Percentiles rank a stretch among this genome's conserved stretches.
These are phyloP conservation scores for Dinomys branickii DNA, from an alignment of 2,113 vertebrate species.

Conservation along the genomic window DNA sequence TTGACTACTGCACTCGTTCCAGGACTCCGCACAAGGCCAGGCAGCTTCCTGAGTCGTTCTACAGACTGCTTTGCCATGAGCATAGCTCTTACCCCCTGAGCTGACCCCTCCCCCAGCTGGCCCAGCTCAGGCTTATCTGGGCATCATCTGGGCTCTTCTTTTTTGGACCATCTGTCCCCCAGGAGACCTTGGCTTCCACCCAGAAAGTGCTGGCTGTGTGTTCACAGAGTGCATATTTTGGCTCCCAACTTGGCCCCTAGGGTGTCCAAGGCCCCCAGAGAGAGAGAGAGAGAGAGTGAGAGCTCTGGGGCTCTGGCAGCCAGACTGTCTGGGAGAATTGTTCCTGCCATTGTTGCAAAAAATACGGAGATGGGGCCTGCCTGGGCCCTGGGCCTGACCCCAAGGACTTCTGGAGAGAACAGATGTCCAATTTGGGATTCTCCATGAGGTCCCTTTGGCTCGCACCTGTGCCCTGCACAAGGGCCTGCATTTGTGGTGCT, in stretches of 20 bases:
- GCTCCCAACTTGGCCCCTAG: background rate
- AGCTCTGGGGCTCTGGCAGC: background rate
- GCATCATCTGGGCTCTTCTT: background rate
- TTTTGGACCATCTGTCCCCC: background rate
- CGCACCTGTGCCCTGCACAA: background rate
- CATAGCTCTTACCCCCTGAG: accelerated
- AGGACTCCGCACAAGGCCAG: accelerated
- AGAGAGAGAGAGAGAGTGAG: background rate
- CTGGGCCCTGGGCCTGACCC: background rate
- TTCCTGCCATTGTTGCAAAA: background rate
- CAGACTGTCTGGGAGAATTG: background rate
- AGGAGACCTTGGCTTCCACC: background rate
- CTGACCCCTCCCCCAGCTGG: background rate
- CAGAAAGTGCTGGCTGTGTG: background rate
- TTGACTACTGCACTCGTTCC: accelerated
- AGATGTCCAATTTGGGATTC: background rate
- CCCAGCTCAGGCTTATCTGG: background rate
- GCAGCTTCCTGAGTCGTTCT: accelerated
- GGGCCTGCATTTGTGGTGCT: too few species aligned
- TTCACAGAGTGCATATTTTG: background rate
- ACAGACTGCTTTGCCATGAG: accelerated
- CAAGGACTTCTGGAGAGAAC: background rate
- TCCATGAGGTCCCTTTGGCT: background rate
- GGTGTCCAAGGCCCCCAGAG: background rate
- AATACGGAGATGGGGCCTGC: background rate